Percentiles rank a stretch among this genome's conserved stretches.
phyloP scores from a whole-genome alignment of 2,113 vertebrate species.

The Rhea americana region DNA sequence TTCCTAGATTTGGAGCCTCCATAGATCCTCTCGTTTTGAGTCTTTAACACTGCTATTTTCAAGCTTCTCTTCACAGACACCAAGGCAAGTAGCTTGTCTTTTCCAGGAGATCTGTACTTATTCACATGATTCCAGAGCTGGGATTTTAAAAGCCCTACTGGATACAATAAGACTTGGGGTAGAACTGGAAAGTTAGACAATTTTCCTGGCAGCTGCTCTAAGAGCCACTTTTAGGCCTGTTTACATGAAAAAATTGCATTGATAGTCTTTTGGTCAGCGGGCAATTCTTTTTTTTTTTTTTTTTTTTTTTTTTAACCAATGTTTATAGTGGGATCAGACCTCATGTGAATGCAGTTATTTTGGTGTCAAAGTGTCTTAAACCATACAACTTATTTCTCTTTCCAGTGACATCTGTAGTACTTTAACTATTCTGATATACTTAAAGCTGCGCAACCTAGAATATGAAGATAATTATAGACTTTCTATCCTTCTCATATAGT shows the following conservation, averaged over 20 bases:
- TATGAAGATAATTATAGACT: conserved; percentile 13
- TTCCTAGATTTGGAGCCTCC: not conserved
- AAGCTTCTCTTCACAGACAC: not conserved
- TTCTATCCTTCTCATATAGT: conserved; percentile 34
- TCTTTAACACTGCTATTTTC: not conserved
- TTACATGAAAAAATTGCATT: not conserved
- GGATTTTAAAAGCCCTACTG: not conserved
- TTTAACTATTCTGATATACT: not conserved
- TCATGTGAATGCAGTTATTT: not conserved
- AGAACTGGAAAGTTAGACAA: not conserved
- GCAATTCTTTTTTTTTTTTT: not conserved
- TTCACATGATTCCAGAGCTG: not conserved
- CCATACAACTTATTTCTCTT: not conserved
- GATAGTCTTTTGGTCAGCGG: not conserved
- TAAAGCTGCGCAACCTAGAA: not conserved
- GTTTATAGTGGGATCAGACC: not conserved
- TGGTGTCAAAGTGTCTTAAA: not conserved
- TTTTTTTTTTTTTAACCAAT: not conserved
- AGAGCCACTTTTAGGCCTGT: not conserved
- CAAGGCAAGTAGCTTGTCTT: not conserved
- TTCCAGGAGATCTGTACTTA: not conserved
- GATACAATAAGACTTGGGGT: not conserved
- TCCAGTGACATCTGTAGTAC: not conserved
- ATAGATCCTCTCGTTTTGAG: not conserved
- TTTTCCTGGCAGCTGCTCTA: not conserved